Evolutionary conservation across 2,113 vertebrate species (phyloP).

Genomic region (Thomomys bottae): DNA sequence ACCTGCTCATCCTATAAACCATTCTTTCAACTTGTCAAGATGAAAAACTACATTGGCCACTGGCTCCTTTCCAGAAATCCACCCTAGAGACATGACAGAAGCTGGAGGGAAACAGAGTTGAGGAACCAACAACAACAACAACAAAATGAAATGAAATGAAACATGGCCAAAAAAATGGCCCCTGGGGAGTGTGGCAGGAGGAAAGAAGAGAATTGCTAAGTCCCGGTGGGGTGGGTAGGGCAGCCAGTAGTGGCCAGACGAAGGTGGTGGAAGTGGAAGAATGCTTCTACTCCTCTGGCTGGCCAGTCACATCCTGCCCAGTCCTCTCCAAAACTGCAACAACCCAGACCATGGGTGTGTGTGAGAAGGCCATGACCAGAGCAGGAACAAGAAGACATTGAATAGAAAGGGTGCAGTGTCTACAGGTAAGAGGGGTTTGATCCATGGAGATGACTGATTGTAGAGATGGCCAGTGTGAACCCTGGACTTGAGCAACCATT

Average conservation of each 20-base stretch:
- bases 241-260: not conserved
- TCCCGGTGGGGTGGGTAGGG: not conserved
- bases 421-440: not conserved
- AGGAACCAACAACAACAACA: conserved; percentile 21
- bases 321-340: not conserved
- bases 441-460: not conserved
- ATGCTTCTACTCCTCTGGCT: not conserved
- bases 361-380: too few relatives aligned
- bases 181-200: not conserved
- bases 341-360: too few relatives aligned
- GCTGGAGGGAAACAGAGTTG: conserved; percentile 34
- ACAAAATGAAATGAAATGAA: conserved; percentile 33
- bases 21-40: conserved; percentile 65
- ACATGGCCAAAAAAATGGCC: not conserved
- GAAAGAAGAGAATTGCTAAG: not conserved
- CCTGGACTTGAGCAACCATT: not conserved
- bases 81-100: conserved; percentile 57
- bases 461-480: not conserved
- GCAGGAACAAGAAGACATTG: too few relatives aligned
- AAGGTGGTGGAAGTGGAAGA: not conserved
- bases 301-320: not conserved
- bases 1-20: conserved; percentile 64
- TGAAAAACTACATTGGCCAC: conserved; percentile 66
- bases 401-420: too few relatives aligned
- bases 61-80: conserved; percentile 64